Base-by-base conservation (phyloP, 2,113 vertebrate species). In the Callospermophilus lateralis region DNA sequence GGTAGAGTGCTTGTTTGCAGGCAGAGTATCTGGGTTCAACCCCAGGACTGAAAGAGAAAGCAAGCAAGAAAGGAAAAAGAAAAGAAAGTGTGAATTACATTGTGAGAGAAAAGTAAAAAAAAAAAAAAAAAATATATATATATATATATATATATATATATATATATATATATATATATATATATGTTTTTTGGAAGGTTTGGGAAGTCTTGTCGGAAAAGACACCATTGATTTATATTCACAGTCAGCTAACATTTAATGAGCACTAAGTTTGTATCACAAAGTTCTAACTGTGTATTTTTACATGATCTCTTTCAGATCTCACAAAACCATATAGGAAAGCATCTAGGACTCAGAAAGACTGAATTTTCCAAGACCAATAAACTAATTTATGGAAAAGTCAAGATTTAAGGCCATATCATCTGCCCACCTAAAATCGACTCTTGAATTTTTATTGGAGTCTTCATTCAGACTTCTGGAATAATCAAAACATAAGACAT, bases 371-470 rank as follows among this genome's bases (percentile, higher is more conserved):
- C 53, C 28, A 94, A 84, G 42, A 73, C 63, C 78, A 81, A 30
- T 90, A 79, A 92, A 93, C 58, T 73, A 94, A 95, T 45, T 95
- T 95, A 84, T 17, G 5, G 63, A 72, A 96, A 28, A 95, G 68
- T 90, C 70, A 81, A 89, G 73, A 79, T 77, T 84, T 80, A 61
- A 88, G 65, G 48, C 10, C 53, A 45, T 45, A 51, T 32, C 72
- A 76, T 37, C 42, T 89, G 63, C 67, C 84, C 51, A 79, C 28
- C 42, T 83, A 78, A 96, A 92, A 70, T 45, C 53, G 89, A 45
- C 37, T 63, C 63, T 86, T 74, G 22, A 28, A 73, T 89, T 24
- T 90, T 97, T 93, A 80, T 90, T 83, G 51, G 10, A 95, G 53
- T 37, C 12, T 85, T 90, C 26, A 61, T 80, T 77, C 26, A 17